Conservation (phyloP, 1,140 invertebrate species). For the Heterodera schachtii region DNA sequence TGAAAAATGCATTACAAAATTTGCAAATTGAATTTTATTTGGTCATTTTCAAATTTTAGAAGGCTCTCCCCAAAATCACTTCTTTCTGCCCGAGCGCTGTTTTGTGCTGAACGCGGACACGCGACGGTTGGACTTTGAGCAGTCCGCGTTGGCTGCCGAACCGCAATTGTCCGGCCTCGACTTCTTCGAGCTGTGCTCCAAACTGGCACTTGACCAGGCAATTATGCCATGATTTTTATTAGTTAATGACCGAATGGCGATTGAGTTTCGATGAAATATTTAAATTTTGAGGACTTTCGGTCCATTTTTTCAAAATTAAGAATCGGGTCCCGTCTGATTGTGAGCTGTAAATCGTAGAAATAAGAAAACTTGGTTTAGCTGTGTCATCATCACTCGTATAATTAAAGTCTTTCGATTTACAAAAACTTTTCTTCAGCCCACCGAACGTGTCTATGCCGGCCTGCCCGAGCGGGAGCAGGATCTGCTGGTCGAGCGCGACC, state of each 20-base stretch:
- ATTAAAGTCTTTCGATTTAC: too few species aligned
- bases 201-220: conserved; percentile 30
- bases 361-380: too few species aligned
- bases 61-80: neutral
- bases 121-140: conserved; percentile 25
- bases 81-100: neutral
- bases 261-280: too few species aligned
- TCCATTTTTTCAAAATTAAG: too few species aligned
- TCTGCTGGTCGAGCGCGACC: conserved; percentile 1
- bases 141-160: conserved; percentile 21
- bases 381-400: too few species aligned
- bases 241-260: too few species aligned
- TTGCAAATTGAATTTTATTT: too few species aligned
- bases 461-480: conserved; percentile 22
- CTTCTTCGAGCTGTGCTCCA: conserved; percentile 28
- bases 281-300: too few species aligned
- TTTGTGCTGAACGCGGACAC: conserved; percentile 12
- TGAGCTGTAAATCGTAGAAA: too few species aligned
- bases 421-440: conserved; percentile 12
- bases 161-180: conserved; percentile 5
- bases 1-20: too few species aligned
- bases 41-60: neutral
- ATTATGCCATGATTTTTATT: too few species aligned
- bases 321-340: too few species aligned
- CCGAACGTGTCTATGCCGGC: conserved; percentile 19